phyloP scores from a whole-genome alignment of 2,888 invertebrate genomes.

The Himalopsyche japonica region DNA sequence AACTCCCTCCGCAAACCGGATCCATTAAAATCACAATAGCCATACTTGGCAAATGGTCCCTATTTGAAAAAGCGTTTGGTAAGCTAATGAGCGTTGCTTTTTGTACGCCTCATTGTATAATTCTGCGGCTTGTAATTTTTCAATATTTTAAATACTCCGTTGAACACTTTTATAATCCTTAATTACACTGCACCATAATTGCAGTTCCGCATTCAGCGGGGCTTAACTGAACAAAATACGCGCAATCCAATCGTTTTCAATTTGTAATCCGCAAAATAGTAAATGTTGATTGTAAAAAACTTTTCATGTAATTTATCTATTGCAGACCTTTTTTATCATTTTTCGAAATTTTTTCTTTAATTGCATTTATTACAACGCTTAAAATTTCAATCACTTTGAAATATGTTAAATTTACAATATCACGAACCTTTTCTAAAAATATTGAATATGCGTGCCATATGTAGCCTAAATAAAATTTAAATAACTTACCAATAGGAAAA shows the following conservation, averaged over 20 bases:
- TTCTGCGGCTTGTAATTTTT: constrained; percentile 24
- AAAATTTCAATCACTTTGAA: no score
- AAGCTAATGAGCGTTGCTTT: constrained; percentile 32
- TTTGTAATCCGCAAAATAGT: constrained; percentile 1
- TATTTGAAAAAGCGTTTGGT: constrained; percentile 19
- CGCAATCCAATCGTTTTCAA: not conserved
- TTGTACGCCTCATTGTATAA: constrained; percentile 12
- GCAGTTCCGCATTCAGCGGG: constrained; percentile 11
- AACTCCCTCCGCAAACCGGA: not conserved
- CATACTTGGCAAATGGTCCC: constrained; percentile 27
- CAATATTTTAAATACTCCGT: constrained; percentile 35
- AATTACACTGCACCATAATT: constrained; percentile 30
- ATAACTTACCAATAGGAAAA: no score
- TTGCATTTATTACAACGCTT: no score
- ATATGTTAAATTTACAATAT: no score
- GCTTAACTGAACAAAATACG: not conserved
- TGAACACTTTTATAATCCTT: constrained; percentile 33
- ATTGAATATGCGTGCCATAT: no score
- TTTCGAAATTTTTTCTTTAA: no score
- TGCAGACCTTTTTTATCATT: no score
- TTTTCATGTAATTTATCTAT: not conserved
- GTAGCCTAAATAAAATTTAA: no score
- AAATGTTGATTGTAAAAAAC: not conserved
- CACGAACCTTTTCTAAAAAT: no score
- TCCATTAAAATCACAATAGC: constrained; percentile 29